These are phyloP conservation scores for Hypomesus transpacificus DNA, from an alignment of 2,113 vertebrate species.

Conservation along the genomic window DNA sequence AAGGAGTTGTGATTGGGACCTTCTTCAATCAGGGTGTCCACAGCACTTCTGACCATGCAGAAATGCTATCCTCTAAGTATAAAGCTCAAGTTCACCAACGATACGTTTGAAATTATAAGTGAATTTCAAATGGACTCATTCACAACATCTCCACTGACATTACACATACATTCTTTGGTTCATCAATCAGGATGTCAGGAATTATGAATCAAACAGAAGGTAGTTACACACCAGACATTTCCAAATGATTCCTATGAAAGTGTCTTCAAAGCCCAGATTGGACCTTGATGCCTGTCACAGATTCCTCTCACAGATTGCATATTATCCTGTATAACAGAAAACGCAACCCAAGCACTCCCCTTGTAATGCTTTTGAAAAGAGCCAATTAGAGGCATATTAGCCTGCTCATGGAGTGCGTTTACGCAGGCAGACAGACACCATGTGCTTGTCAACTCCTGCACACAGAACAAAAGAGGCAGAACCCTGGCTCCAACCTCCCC, in stretches of 20 bases:
- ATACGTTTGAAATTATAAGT: too few relatives aligned
- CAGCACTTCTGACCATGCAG: too few relatives aligned
- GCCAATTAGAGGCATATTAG: constrained; percentile 22
- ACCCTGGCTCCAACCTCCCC: constrained; percentile 11
- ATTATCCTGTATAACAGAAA: not conserved
- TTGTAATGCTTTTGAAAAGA: constrained; percentile 11
- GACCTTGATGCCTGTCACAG: not conserved
- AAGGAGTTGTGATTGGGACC: not conserved
- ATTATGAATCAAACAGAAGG: too few relatives aligned
- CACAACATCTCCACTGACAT: too few relatives aligned
- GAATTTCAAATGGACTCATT: too few relatives aligned
- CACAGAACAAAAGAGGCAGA: constrained; percentile 20
- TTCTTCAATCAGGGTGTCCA: not conserved
- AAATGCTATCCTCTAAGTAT: too few relatives aligned
- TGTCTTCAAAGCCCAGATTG: not conserved
- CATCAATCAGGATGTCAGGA: too few relatives aligned
- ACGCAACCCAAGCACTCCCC: not conserved
- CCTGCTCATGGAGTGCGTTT: constrained; percentile 1
- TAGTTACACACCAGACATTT: too few relatives aligned
- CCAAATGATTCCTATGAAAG: too few relatives aligned
- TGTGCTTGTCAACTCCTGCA: constrained; percentile 18
- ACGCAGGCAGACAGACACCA: constrained; percentile 3
- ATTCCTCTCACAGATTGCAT: not conserved
- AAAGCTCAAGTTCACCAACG: too few relatives aligned
- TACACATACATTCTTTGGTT: too few relatives aligned